Evolutionary conservation across 2,113 vertebrate genomes (phyloP), one percentile per base, ranked within the genome.

Genomic region (Thalassoma bifasciatum): DNA sequence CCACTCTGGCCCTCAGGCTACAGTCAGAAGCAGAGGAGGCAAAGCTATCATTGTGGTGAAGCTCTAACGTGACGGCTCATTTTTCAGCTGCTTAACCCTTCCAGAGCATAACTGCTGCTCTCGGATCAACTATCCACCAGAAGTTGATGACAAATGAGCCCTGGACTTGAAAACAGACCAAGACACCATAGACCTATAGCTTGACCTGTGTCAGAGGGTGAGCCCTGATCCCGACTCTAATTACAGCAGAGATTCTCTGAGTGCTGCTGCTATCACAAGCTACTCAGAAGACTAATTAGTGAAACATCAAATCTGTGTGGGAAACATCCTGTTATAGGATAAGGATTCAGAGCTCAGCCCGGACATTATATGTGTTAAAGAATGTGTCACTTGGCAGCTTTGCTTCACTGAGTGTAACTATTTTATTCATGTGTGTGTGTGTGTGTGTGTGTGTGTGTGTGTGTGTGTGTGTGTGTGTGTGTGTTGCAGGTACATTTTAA

Each of bases 401-500:
- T 9, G 14, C 2, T 58, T 1, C 30, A 60, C 64, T 82, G 58
- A 26, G 23, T 44, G 11, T 47, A 36, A 72, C 47, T 65, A 10
- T 2, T 38, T 94, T 1, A 0, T n/a, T n/a, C n/a, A n/a, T 94
- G 92, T 0, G 90, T 94, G 79, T 94, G 92, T 95, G 83, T 94
- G 92, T 0, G 91, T 94, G 56, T 95, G n/a, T n/a, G n/a, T n/a
- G n/a, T n/a, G n/a, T n/a, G n/a, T n/a, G n/a, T n/a, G n/a, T 94
- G 92, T 93, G 79, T 94, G 92, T 95, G 83, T 94, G 92, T 0
- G 90, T 94, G 79, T 94, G 92, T 95, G 83, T 94, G 92, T 0
- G 91, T 94, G 56, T 95, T 95, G 89, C 95, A 99, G 93, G 98
- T 99, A 86, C 98, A 99, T 93, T 99, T 99, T 93, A 99, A 99